These are phyloP conservation scores for Labrus mixtus DNA, from an alignment of 2,113 vertebrate species.

Conservation along the genomic window DNA sequence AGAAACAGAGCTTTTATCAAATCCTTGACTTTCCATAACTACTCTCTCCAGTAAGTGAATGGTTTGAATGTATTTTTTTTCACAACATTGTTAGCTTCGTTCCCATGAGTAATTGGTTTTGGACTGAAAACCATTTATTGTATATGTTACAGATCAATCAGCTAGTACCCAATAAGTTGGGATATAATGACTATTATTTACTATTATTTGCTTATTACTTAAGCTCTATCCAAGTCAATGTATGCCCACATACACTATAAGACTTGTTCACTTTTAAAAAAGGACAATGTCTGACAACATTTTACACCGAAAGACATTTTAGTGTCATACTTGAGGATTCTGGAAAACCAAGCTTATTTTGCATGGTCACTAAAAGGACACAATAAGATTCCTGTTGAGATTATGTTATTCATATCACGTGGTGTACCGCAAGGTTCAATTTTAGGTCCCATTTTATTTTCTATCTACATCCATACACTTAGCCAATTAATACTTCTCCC, in stretches of 20 bases:
- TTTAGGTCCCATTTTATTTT: background rate
- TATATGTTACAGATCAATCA: background rate
- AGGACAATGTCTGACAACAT: no score
- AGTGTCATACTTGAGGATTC: background rate
- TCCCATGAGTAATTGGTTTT: constrained; percentile 1
- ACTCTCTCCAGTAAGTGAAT: constrained; percentile 47
- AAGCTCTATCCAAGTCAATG: no score
- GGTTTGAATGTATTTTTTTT: constrained; percentile 34
- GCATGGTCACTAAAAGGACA: no score
- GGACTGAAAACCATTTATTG: background rate
- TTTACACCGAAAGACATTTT: no score
- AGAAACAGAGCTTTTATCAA: constrained; percentile 55
- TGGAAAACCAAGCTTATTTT: background rate
- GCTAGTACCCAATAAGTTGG: no score
- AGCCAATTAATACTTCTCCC: no score
- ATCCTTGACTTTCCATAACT: constrained; percentile 44
- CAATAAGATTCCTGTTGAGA: background rate
- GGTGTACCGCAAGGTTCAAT: background rate
- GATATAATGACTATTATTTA: no score
- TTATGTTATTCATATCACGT: no score
- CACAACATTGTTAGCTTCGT: constrained; percentile 9
- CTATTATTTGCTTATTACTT: no score
- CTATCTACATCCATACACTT: no score
- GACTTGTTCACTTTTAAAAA: no score
- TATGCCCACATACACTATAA: no score